Conservation (phyloP, 2,888 invertebrate species). For the Malthinus flaveolus region DNA sequence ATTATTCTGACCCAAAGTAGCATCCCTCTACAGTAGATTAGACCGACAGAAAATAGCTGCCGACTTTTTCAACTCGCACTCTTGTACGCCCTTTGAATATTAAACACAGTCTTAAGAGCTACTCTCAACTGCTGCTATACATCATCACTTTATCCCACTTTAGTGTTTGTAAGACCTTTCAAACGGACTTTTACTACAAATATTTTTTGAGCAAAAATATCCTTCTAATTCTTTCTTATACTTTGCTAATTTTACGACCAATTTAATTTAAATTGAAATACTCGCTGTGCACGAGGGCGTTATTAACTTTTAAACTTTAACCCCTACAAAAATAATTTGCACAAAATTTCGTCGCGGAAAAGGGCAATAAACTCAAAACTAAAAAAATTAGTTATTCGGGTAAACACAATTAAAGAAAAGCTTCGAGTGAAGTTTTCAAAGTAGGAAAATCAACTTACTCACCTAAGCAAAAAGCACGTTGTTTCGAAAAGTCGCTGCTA, state of each 20-base stretch:
- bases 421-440: neutral
- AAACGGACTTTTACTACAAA: slow-evolving; percentile 36
- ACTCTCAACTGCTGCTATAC: slow-evolving; percentile 40
- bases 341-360: too few relatives aligned
- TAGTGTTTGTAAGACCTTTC: slow-evolving; percentile 39
- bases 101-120: slow-evolving; percentile 43
- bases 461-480: too few relatives aligned
- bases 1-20: slow-evolving; percentile 34
- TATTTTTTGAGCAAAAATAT: slow-evolving; percentile 3
- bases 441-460: neutral
- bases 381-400: neutral
- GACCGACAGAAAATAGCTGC: slow-evolving; percentile 40
- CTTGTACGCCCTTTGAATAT: slow-evolving; percentile 42
- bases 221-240: neutral
- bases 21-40: slow-evolving; percentile 39
- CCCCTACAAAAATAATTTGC: too few relatives aligned
- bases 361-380: too few relatives aligned
- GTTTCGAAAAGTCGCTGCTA: too few relatives aligned
- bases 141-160: slow-evolving; percentile 43
- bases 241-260: neutral
- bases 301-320: neutral
- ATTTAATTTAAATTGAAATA: neutral
- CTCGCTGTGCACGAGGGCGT: neutral
- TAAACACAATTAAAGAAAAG: too few relatives aligned
- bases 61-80: slow-evolving; percentile 43